These are phyloP conservation scores for Strix uralensis DNA, from an alignment of 2,113 vertebrate species.

Conservation along the genomic window DNA sequence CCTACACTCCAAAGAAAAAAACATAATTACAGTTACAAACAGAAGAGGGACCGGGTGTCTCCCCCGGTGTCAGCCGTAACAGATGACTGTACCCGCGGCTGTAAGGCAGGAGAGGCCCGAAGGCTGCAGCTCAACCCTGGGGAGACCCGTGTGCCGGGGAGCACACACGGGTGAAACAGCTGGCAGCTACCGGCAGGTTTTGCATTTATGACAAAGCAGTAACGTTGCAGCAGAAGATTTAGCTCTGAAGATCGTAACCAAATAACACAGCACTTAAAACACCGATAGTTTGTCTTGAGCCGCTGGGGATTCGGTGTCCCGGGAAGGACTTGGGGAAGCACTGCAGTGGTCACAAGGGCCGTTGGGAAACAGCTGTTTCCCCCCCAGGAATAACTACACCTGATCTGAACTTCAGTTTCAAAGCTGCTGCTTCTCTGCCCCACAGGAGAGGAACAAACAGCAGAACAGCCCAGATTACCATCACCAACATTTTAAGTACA, in stretches of 20 bases:
- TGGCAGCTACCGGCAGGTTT: background rate
- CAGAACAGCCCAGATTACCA: too few relatives aligned
- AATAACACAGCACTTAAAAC: background rate
- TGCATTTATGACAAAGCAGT: background rate
- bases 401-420: background rate
- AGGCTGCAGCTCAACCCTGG: too few relatives aligned
- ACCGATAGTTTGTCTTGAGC: background rate
- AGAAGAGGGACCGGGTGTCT: background rate
- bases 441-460: background rate
- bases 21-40: slow-evolving; percentile 21
- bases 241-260: background rate
- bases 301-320: background rate
- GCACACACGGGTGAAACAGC: background rate
- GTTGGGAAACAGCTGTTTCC: background rate
- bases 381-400: too few relatives aligned
- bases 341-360: background rate
- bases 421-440: background rate
- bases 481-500: background rate
- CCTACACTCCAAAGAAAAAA: slow-evolving; percentile 63
- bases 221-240: background rate
- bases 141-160: background rate
- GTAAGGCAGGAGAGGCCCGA: too few relatives aligned
- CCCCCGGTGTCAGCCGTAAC: too few relatives aligned
- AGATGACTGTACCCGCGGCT: too few relatives aligned
- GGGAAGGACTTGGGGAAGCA: background rate